Evolutionary conservation across 2,113 vertebrate genomes (phyloP), one percentile per base, ranked within the genome.

Genomic region (Albula glossodonta): DNA sequence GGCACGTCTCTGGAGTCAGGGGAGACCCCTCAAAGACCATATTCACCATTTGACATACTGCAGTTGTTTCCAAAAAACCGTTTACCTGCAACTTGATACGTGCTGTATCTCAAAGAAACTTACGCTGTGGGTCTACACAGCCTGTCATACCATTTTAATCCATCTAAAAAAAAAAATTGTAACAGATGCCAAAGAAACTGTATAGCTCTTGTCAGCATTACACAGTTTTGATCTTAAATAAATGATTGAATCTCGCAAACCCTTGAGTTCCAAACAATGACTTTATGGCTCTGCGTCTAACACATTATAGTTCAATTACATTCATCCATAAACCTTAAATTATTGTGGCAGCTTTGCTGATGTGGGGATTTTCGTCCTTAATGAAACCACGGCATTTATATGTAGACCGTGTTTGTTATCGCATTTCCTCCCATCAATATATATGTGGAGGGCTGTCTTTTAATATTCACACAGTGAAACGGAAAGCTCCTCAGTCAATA

Each of bases 161-260:
- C 19, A 51, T 81, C 17, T 60, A 3, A 52, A 81, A 81, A 10
- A 50, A 10, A 8, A 15, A 22, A 17, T 22, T 22, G 12, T 51
- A 4, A 13, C 19, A 1, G 17, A 41, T 41, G 79, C 79, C 49
- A 81, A 3, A 51, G 79, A 17, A 50, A 56, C 63, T 70, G 22
- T 56, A 85, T 78, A 78, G 53, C 82, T 80, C 11, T 4, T 77
- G 52, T 81, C 78, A 78, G 81, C 41, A 80, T 81, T 87, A 25
- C 83, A 56, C 83, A 50, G 9, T 51, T 81, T 60, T 83, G 52
- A 60, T 83, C 22, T 83, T 83, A 83, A 83, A 83, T 83, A 56
- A 83, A 31, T 31, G 52, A 83, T 11, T 83, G 53, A 63, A 63
- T n/a, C 48, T 15, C 41, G 25, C n/a, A 63, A 83, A 82, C 81